These are phyloP conservation scores for Ips nitidus DNA, from an alignment of 1,140 invertebrate species.

Conservation along the genomic window DNA sequence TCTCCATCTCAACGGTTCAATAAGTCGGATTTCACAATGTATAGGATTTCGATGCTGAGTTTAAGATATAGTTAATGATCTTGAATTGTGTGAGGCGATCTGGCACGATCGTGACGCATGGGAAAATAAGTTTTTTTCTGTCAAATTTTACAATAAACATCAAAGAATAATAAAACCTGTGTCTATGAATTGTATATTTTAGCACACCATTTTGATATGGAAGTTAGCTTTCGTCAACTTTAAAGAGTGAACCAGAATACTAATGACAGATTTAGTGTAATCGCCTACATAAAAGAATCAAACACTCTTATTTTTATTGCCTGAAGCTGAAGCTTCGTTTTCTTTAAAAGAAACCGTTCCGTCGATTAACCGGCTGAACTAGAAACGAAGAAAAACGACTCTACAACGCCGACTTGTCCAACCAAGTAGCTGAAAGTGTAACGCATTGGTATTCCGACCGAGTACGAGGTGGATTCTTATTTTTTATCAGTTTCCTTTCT, in stretches of 20 bases:
- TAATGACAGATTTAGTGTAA: too few species aligned
- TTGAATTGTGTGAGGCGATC: too few species aligned
- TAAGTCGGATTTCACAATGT: not conserved
- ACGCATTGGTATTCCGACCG: conserved; percentile 19
- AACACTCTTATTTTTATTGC: conserved; percentile 19
- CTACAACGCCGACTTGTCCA: not conserved
- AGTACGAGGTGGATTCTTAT: conserved; percentile 9
- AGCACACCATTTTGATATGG: too few species aligned
- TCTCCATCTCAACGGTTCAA: not conserved
- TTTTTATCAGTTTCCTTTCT: conserved; percentile 15
- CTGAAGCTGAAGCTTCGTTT: conserved; percentile 12
- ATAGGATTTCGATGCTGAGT: not conserved
- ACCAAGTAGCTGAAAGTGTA: conserved; percentile 18
- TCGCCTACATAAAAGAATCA: not conserved
- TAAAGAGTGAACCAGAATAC: too few species aligned
- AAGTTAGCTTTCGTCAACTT: too few species aligned
- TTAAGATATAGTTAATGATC: too few species aligned
- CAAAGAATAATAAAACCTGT: too few species aligned
- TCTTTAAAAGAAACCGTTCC: conserved; percentile 5
- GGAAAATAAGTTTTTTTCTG: not conserved
- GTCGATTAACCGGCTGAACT: conserved; percentile 29
- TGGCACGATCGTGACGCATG: not conserved
- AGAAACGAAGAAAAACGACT: conserved; percentile 22
- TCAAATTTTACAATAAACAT: not conserved
- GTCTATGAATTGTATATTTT: too few species aligned